Percentiles rank a stretch among this genome's conserved stretches.
Conservation (phyloP, 2,797 vertebrate species). For the Sebastes minor region DNA sequence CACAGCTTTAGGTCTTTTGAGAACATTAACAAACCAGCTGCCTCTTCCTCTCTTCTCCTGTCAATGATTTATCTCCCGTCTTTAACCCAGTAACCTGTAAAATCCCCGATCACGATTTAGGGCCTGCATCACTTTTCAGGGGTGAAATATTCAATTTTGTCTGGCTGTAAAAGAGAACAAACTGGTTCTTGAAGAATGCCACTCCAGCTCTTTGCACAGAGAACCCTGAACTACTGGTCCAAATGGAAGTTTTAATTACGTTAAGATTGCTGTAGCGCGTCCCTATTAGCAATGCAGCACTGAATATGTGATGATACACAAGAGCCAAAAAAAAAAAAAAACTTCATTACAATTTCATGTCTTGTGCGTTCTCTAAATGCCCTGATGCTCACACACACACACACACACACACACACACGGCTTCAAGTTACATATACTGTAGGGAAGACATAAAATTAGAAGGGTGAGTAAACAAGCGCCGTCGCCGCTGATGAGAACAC, state of each 20-base stretch:
- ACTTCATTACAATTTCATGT: constrained; percentile 74
- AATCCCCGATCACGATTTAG: constrained; percentile 34
- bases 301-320: constrained; percentile 74
- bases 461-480: constrained; percentile 51
- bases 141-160: constrained; percentile 20
- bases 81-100: constrained; percentile 53
- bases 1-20: constrained; percentile 19
- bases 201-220: constrained; percentile 39
- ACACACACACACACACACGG: neutral
- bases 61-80: constrained; percentile 42
- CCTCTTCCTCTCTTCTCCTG: neutral
- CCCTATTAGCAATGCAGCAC: constrained; percentile 70
- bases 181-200: constrained; percentile 14
- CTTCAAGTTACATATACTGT: constrained; percentile 35
- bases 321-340: constrained; percentile 40
- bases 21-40: constrained; percentile 4
- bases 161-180: constrained; percentile 23
- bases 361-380: constrained; percentile 58
- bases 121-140: constrained; percentile 4
- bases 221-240: constrained; percentile 55
- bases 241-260: constrained; percentile 76
- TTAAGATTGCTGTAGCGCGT: constrained; percentile 66
- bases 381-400: neutral
- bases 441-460: constrained; percentile 52
- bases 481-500: constrained; percentile 39